Conservation (phyloP, 92 coral and sea anemone genomes). For the Chrysogorgia sp. region DNA sequence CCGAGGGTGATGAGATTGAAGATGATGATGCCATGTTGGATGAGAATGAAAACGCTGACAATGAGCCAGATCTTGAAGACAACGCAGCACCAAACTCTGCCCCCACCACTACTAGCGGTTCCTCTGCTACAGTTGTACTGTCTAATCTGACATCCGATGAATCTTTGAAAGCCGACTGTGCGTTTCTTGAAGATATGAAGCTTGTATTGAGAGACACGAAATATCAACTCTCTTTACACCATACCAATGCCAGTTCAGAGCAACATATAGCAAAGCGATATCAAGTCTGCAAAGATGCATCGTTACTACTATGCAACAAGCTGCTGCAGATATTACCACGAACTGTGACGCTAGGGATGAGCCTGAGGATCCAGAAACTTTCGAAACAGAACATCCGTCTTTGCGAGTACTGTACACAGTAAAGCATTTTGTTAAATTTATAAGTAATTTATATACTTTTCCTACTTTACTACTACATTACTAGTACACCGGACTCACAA, state of each 20-base stretch:
- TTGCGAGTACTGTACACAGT: no score
- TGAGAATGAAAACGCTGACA: constrained; percentile 4
- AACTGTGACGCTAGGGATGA: no score
- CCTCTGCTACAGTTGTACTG: constrained; percentile 37
- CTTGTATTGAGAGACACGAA: constrained; percentile 25
- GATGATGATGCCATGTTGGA: constrained; percentile 33
- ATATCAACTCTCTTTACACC: constrained; percentile 15
- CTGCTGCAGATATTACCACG: constrained; percentile 21
- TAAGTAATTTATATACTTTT: neutral
- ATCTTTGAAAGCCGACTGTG: constrained; percentile 45
- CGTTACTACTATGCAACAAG: constrained; percentile 38
- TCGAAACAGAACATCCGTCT: no score
- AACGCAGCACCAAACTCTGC: constrained; percentile 6
- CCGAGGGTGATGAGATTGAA: constrained; percentile 42
- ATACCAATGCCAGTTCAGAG: constrained; percentile 14
- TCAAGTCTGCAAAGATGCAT: constrained; percentile 47
- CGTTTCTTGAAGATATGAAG: constrained; percentile 42
- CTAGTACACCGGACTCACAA: constrained; percentile 13
- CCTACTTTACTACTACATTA: neutral
- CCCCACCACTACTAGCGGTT: constrained; percentile 18
- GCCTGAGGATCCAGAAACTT: no score
- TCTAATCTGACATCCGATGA: constrained; percentile 39
- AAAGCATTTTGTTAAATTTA: no score
- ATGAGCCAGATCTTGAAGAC: constrained; percentile 37
- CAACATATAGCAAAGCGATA: constrained; percentile 35